Evolutionary conservation across 2,888 invertebrate genomes (phyloP), one percentile per base, ranked within the genome.

Genomic region (Eupeodes latifasciatus): DNA sequence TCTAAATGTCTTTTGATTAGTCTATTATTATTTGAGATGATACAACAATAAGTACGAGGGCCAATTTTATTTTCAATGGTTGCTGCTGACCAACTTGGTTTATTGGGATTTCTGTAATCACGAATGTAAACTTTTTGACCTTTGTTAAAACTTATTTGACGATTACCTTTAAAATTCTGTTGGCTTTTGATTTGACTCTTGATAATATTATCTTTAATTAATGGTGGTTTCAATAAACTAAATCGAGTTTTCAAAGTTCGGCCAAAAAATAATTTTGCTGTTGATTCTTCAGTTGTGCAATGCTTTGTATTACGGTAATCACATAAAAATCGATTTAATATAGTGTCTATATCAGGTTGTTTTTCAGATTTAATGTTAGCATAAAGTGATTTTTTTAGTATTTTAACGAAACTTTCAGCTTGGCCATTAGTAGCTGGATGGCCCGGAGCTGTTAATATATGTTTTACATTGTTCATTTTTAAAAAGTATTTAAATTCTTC

Each of bases 381-480:
- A 51, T 47, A 16, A 10, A 74, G 27, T 1, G 61, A 74, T 34
- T 75, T 62, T 74, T 62, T 62, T 51, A 62, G 11, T 2, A 62
- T 14, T 51, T 75, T 75, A 11, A 62, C 61, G 11, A 62, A 75
- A 36, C 12, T 36, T 51, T 62, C 51, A 2, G 90, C 90, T 79
- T 90, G 89, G 4, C 90, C 90, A 74, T 91, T 91, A 40, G 90
- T 89, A 66, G 84, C 72, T 51, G 89, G 89, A 61, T 88, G 90
- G 27, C 89, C 82, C 44, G 85, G 85, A 9, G 90, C 87, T 10
- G 89, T 90, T 14, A 86, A 55, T 53, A 76, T 67, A 64, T 76
- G 76, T 10, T 57, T 64, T 0, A 64, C 44, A 14, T 12, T 11
- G 14, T 64, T 71, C 10, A 9, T 71, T 66, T 57, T 72, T 40